A percentile compares a stretch with the other conserved stretches of the same genome.
Evolutionary conservation across 2,797 vertebrate species (phyloP).

Genomic region (Tokudaia muenninki): DNA sequence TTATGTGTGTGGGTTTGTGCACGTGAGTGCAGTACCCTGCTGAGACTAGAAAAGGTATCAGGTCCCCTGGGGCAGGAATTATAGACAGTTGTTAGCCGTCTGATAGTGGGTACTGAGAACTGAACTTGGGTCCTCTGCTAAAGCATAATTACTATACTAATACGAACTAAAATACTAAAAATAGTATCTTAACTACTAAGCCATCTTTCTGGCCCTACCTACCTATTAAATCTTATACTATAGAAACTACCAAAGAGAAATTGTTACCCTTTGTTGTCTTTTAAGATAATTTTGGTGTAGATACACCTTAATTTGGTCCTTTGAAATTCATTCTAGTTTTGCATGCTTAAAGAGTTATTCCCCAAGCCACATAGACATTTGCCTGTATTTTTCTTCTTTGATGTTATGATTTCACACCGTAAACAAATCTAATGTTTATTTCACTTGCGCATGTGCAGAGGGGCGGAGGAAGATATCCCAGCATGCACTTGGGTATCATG

Average conservation of each 20-base stretch:
- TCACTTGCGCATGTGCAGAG: neutral
- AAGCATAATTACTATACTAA: neutral
- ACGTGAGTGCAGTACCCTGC: neutral
- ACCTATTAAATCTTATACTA: neutral
- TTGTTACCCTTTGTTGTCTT: neutral
- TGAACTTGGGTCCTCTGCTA: too few relatives aligned
- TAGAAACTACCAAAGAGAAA: neutral
- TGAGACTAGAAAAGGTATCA: neutral
- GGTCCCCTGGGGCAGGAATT: too few relatives aligned
- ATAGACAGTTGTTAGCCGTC: neutral
- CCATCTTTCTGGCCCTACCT: too few relatives aligned
- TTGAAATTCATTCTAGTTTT: neutral
- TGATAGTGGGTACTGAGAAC: neutral
- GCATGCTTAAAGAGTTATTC: neutral
- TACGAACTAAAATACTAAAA: neutral
- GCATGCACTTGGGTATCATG: neutral
- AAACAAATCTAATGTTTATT: neutral
- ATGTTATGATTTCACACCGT: neutral
- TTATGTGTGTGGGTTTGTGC: neutral
- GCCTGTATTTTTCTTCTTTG: neutral
- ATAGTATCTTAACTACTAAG: neutral
- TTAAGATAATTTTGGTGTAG: neutral
- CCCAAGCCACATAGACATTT: neutral
- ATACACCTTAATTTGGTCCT: neutral
- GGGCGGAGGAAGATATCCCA: too few relatives aligned